These are phyloP conservation scores for Brenthis hecate DNA, from an alignment of 2,888 invertebrate genomes.

Conservation along the genomic window DNA sequence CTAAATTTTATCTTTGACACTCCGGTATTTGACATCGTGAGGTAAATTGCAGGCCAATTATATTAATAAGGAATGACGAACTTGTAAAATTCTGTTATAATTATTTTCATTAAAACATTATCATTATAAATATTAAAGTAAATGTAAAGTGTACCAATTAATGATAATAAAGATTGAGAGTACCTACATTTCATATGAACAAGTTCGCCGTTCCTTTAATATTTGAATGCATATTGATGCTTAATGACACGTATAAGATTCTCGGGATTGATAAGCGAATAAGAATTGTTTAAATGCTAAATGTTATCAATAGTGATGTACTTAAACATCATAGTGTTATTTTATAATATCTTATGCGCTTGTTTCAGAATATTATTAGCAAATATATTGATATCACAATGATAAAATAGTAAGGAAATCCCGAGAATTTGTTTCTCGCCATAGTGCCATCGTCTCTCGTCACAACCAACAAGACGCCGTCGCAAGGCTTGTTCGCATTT, in stretches of 20 bases:
- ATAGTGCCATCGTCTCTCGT: constrained; percentile 36
- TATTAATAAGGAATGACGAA: constrained; percentile 12
- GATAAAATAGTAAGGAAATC: neutral
- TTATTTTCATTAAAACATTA: neutral
- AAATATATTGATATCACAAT: neutral
- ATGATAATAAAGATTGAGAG: too few species aligned
- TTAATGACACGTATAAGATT: constrained; percentile 19
- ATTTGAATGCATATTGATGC: constrained; percentile 16
- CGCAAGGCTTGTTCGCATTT: constrained; percentile 71
- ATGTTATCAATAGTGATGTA: neutral
- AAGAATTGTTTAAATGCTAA: neutral
- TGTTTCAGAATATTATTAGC: neutral
- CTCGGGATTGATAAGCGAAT: constrained; percentile 10
- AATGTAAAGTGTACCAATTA: too few species aligned
- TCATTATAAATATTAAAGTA: neutral
- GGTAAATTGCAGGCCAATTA: constrained; percentile 43
- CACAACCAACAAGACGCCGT: constrained; percentile 21
- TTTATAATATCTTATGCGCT: neutral
- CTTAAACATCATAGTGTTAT: neutral
- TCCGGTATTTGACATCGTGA: constrained; percentile 16
- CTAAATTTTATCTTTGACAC: constrained; percentile 31
- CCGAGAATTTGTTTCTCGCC: constrained; percentile 41
- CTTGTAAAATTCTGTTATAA: neutral
- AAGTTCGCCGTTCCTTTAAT: constrained; percentile 12
- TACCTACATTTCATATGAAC: too few species aligned